phyloP scores from a whole-genome alignment of 2,888 invertebrate species.

The Pyrocoelia pectoralis region DNA sequence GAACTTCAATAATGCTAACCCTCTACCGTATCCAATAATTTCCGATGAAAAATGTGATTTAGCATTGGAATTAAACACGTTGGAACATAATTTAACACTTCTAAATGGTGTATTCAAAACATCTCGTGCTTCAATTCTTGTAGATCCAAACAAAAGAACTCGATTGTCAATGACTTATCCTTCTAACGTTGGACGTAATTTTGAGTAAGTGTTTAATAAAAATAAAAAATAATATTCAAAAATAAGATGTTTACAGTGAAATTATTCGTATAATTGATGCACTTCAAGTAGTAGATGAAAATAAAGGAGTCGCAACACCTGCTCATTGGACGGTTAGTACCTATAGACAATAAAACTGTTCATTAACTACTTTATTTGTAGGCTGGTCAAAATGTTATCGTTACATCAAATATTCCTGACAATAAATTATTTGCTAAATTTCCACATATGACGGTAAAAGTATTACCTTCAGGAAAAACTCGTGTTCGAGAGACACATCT shows the following conservation, averaged over 20 bases:
- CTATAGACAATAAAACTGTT: background rate
- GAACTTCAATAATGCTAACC: constrained; percentile 69
- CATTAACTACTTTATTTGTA: constrained; percentile 56
- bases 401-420: constrained; percentile 73
- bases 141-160: constrained; percentile 81
- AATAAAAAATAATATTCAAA: background rate
- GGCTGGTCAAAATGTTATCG: constrained; percentile 83
- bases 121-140: constrained; percentile 79
- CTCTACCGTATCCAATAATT: constrained; percentile 84
- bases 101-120: constrained; percentile 73
- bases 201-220: constrained; percentile 69
- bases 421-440: constrained; percentile 60
- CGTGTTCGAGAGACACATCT: too few species aligned
- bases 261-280: constrained; percentile 85
- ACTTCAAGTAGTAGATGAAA: constrained; percentile 75
- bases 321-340: constrained; percentile 53
- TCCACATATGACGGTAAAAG: too few species aligned
- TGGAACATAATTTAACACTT: constrained; percentile 76
- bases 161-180: constrained; percentile 86
- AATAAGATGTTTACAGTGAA: constrained; percentile 71
- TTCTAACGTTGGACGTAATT: constrained; percentile 85
- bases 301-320: constrained; percentile 64
- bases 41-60: constrained; percentile 78
- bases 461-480: too few species aligned
- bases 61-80: constrained; percentile 75